Evolutionary conservation across 2,888 invertebrate genomes (phyloP).

Genomic region (Mythimna pallens): DNA sequence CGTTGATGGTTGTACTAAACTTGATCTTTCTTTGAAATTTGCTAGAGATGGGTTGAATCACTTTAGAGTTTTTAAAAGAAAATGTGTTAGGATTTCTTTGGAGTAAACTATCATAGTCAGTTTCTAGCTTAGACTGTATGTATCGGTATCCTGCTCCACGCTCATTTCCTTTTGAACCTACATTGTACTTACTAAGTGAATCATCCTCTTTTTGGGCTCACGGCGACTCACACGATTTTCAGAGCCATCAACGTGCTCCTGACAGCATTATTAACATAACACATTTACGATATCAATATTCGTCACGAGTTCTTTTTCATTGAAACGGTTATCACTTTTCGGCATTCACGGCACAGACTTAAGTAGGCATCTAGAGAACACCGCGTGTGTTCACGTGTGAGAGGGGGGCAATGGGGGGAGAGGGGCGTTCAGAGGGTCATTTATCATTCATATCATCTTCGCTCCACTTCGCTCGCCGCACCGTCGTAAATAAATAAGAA

Average conservation of each 20-base stretch:
- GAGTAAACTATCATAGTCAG: not conserved
- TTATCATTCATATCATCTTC: constrained; percentile 91
- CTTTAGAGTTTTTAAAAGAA: not conserved
- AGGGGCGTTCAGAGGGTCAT: constrained; percentile 86
- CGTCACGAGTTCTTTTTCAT: constrained; percentile 80
- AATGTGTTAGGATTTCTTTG: not conserved
- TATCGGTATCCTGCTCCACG: not conserved
- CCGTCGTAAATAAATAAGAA: constrained; percentile 91
- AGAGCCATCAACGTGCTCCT: constrained; percentile 55
- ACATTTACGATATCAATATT: constrained; percentile 76
- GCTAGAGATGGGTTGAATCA: not conserved
- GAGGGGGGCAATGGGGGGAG: constrained; percentile 71
- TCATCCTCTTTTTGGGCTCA: constrained; percentile 44
- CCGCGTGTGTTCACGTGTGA: constrained; percentile 89
- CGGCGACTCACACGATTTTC: constrained; percentile 44
- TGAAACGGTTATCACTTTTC: constrained; percentile 83
- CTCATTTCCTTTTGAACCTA: constrained; percentile 18
- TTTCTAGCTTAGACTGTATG: not conserved
- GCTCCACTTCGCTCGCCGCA: constrained; percentile 91
- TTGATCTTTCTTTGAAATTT: constrained; percentile 17
- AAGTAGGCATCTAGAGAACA: constrained; percentile 84
- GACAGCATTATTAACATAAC: constrained; percentile 66
- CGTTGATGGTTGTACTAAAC: constrained; percentile 16
- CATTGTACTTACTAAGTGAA: constrained; percentile 32
- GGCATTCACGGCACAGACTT: constrained; percentile 80